Evolutionary conservation across 2,113 vertebrate species (phyloP).

Genomic region (Lamprologus speciosus): DNA sequence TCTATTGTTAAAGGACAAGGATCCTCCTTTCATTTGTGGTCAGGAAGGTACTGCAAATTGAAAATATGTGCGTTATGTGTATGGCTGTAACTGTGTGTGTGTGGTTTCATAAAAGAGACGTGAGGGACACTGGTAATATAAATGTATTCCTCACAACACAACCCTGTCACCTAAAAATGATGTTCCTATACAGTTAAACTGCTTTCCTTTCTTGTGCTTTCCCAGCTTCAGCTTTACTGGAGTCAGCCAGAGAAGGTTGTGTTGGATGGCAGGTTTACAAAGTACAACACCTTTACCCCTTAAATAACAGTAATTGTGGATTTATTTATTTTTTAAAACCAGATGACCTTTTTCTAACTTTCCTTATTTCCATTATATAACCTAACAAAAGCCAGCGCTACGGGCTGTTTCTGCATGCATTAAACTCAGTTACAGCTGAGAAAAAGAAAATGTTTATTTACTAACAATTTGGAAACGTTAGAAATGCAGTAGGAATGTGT

Average conservation of each 20-base stretch:
- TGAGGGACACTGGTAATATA: not conserved
- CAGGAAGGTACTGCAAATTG: not conserved
- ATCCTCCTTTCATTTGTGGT: conserved; percentile 20
- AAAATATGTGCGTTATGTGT: not conserved
- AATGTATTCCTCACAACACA: not conserved
- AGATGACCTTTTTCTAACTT: not conserved
- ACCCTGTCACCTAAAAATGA: not conserved
- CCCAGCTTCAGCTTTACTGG: not conserved
- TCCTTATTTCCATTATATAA: not conserved
- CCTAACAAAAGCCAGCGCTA: not conserved
- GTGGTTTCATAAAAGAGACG: not conserved
- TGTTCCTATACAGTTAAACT: not conserved
- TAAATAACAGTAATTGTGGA: not conserved
- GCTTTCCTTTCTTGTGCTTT: not conserved
- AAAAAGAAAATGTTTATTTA: not conserved
- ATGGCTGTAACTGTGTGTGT: not conserved
- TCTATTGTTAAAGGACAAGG: conserved; percentile 34
- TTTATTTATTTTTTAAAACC: not conserved
- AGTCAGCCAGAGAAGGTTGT: not conserved
- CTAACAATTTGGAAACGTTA: not conserved
- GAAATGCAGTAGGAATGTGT: not conserved
- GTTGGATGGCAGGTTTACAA: not conserved
- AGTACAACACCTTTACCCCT: not conserved
- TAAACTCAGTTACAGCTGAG: not conserved
- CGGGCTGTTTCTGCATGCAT: not conserved